Base-by-base conservation (phyloP, 2,888 invertebrate species). In the Phasia obesa region DNA sequence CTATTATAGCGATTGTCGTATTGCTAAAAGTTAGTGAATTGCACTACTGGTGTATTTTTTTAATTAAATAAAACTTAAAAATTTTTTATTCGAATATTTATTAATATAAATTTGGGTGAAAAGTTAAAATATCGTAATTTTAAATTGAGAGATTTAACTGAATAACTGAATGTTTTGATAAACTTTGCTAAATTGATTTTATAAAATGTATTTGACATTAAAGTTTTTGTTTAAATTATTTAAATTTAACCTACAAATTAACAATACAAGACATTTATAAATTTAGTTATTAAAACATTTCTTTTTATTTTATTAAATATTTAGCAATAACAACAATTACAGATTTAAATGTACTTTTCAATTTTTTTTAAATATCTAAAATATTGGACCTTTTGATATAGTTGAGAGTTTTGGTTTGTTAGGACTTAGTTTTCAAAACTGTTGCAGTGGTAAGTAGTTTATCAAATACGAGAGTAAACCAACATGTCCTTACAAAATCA, bases 301-400 rank as follows among this genome's bases (percentile, higher is more conserved):
- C 19, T 6, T 0, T 67, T 53, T 55, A 7, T 60, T 38, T 75
- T 6, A 59, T 9, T 23, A 2, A 17, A 25, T 57, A 55, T 55
- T 80, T 74, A 44, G 42, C 49, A 74, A 74, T 78, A 82, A 78
- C 73, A 82, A 82, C 69, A 69, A 62, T 74, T 65, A 67, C 11
- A 57, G 23, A 51, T 55, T 49, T 60, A 59, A 51, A 25, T 60
- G 60, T 47, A 9, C 4, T n/a, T 47, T 44, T 60, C 0, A 44
- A 2, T 23, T 44, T 42, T 38, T 17, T 67, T 69, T 65, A 21
- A 21, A 60, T 62, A 42, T 51, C 11, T 69, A 59, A 81, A 79
- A 55, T 83, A 79, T 83, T 83, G 83, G 83, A 83, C 83, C 83
- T 70, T 83, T 74, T 55, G 73, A 69, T 67, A 51, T 49, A 74